A percentile compares a stretch with the other conserved stretches of the same genome.
Conservation (phyloP, 2,113 vertebrate genomes). For the Lampris megalopsis region DNA sequence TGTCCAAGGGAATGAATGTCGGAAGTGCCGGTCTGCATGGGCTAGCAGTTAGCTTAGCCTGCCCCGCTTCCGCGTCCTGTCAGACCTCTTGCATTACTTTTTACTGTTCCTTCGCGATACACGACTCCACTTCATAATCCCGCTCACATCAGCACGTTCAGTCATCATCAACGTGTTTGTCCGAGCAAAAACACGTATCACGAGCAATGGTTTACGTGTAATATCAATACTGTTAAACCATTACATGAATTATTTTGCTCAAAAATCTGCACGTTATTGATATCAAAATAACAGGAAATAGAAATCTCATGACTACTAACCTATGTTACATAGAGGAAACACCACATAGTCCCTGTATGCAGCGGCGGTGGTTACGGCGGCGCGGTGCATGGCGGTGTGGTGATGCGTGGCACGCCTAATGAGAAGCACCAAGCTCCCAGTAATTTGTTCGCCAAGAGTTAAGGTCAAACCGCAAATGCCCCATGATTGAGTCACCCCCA, state of each 20-base stretch:
- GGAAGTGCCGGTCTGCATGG: no score
- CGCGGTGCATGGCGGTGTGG: slow-evolving; percentile 49
- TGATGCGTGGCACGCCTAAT: slow-evolving; percentile 64
- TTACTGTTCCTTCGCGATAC: no score
- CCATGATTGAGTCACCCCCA: slow-evolving; percentile 73
- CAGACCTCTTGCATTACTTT: no score
- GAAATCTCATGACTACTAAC: slow-evolving; percentile 13
- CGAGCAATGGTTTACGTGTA: no score
- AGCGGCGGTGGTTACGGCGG: slow-evolving; percentile 38
- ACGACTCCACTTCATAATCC: no score
- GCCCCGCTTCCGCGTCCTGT: no score
- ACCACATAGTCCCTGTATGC: slow-evolving; percentile 20
- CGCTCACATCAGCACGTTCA: not conserved
- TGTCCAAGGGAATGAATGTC: no score
- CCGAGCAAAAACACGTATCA: no score
- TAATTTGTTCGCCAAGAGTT: slow-evolving; percentile 65
- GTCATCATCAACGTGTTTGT: not conserved
- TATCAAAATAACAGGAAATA: no score
- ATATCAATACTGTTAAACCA: not conserved
- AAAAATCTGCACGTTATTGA: not conserved
- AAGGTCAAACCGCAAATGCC: slow-evolving; percentile 72
- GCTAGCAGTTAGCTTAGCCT: no score
- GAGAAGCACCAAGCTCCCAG: slow-evolving; percentile 66
- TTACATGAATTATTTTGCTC: not conserved
- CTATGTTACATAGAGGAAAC: slow-evolving; percentile 15